Evolutionary conservation across 2,888 invertebrate species (phyloP).

Genomic region (Amphimallon solstitiale): DNA sequence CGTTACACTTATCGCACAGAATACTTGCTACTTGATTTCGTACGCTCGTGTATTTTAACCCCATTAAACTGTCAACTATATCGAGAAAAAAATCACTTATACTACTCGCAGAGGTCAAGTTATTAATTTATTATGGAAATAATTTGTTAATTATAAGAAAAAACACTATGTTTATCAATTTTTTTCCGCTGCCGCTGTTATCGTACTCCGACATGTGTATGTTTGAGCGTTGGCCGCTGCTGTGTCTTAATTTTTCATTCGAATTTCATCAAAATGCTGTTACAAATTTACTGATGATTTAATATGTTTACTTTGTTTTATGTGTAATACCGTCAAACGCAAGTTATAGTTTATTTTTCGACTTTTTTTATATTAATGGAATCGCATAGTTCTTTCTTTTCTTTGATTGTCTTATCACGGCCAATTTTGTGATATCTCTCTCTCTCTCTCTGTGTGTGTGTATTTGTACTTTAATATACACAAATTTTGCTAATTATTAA

Average conservation of each 20-base stretch:
- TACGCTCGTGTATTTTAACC: constrained; percentile 35
- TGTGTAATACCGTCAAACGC: constrained; percentile 7
- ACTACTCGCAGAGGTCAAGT: constrained; percentile 28
- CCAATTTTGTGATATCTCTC: too few relatives aligned
- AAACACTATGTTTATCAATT: constrained; percentile 29
- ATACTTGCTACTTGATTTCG: constrained; percentile 23
- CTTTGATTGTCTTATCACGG: too few relatives aligned
- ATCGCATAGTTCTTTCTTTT: too few relatives aligned
- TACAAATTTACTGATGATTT: constrained; percentile 33
- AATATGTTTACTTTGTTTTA: constrained; percentile 6
- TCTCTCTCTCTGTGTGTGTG: too few relatives aligned
- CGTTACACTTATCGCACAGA: neutral
- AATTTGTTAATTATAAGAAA: constrained; percentile 37
- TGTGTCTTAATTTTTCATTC: constrained; percentile 26
- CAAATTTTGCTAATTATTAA: too few relatives aligned
- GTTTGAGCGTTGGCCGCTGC: constrained; percentile 9
- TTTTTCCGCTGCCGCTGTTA: constrained; percentile 9
- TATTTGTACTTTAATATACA: too few relatives aligned
- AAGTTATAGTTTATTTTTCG: constrained; percentile 6
- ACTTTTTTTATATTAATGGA: neutral
- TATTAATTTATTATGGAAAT: constrained; percentile 37
- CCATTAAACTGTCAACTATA: constrained; percentile 36
- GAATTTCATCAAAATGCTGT: constrained; percentile 25
- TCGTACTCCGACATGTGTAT: neutral
- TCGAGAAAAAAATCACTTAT: constrained; percentile 24